Percentiles rank a stretch among this genome's conserved stretches.
Evolutionary conservation across 1,140 invertebrate genomes (phyloP).

Genomic region (Sarcophaga peregrina): DNA sequence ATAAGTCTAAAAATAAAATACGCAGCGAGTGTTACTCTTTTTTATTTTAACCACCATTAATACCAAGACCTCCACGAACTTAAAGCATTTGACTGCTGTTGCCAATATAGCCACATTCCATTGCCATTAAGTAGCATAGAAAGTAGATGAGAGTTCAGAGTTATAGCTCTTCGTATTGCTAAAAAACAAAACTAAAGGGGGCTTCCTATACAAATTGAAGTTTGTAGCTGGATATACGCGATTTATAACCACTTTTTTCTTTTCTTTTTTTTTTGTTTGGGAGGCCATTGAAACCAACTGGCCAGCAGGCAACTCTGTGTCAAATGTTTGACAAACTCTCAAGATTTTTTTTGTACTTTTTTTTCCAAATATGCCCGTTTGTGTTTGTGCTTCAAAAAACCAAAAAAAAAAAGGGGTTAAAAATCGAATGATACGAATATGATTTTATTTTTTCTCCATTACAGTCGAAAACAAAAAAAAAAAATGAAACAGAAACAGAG

Average conservation of each 20-base stretch:
- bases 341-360: neutral
- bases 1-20: no score
- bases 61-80: neutral
- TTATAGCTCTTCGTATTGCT: neutral
- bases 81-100: slow-evolving; percentile 2
- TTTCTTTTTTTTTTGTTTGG: no score
- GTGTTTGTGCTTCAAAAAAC: neutral
- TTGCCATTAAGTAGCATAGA: slow-evolving; percentile 4
- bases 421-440: slow-evolving; percentile 19
- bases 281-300: neutral
- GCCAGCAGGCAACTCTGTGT: slow-evolving; percentile 6
- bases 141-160: neutral
- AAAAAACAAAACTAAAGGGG: neutral
- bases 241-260: neutral
- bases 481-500: no score
- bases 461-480: neutral
- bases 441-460: neutral
- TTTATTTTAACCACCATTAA: slow-evolving; percentile 2
- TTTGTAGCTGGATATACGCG: slow-evolving; percentile 8
- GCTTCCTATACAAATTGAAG: neutral
- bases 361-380: neutral
- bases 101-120: slow-evolving; percentile 17
- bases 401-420: slow-evolving; percentile 7
- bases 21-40: neutral
- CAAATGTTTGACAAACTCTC: slow-evolving; percentile 12